Percentiles rank a stretch among this genome's conserved stretches.
phyloP scores from a whole-genome alignment of 2,797 vertebrate species.

The Darevskia nairensis region DNA sequence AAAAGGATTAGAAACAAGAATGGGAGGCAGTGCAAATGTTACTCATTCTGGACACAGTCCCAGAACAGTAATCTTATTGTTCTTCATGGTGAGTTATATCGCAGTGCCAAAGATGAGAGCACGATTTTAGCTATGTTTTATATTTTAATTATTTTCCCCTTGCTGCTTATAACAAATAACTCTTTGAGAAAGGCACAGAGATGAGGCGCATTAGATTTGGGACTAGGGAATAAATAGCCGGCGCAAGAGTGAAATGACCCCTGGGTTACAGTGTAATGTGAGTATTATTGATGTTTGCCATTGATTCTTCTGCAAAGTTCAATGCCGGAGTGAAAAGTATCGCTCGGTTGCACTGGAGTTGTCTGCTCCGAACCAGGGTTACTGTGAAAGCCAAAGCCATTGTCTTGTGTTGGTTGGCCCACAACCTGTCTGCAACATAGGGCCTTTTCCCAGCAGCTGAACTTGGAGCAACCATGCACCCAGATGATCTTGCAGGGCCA shows the following conservation, averaged over 20 bases:
- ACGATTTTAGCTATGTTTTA: slow-evolving; percentile 65
- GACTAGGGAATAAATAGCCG: slow-evolving; percentile 55
- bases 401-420: too few relatives aligned
- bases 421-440: background rate
- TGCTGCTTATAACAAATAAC: slow-evolving; percentile 71
- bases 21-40: slow-evolving; percentile 61
- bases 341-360: background rate
- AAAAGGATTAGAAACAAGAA: slow-evolving; percentile 61
- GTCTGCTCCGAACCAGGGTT: background rate
- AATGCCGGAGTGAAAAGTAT: background rate
- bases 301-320: slow-evolving; percentile 17
- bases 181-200: slow-evolving; percentile 64
- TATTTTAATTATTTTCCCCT: slow-evolving; percentile 75
- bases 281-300: slow-evolving; percentile 1
- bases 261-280: slow-evolving; percentile 19
- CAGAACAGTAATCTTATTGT: slow-evolving; percentile 59
- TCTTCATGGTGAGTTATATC: slow-evolving; percentile 60
- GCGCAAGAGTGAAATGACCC: slow-evolving; percentile 47
- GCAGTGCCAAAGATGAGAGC: slow-evolving; percentile 62
- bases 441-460: background rate
- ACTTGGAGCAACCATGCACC: background rate
- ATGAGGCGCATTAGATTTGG: slow-evolving; percentile 56
- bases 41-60: slow-evolving; percentile 63
- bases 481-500: background rate
- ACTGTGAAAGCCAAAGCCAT: background rate